Percentiles rank a stretch among this genome's conserved stretches.
phyloP scores from a whole-genome alignment of 2,113 vertebrate species.

The Apteryx mantelli region DNA sequence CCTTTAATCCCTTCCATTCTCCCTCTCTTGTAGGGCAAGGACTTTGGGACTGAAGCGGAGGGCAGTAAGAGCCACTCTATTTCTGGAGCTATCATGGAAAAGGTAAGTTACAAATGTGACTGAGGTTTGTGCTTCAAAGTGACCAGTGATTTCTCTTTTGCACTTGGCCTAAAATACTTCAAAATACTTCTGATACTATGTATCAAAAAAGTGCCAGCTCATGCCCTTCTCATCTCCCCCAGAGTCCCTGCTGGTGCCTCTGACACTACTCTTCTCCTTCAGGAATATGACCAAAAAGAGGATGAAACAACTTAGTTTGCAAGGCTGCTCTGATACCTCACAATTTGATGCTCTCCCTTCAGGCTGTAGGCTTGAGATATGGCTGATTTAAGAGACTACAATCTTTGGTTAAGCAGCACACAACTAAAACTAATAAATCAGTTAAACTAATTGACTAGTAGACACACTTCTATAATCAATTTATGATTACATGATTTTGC shows the following conservation, averaged over 20 bases:
- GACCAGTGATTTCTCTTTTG: not conserved
- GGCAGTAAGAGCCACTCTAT: not conserved
- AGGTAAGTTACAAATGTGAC: slow-evolving; percentile 1
- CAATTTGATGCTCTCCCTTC: not conserved
- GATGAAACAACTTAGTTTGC: not conserved
- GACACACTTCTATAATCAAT: not conserved
- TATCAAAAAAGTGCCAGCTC: not conserved
- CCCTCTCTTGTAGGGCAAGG: not conserved
- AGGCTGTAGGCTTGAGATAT: not conserved
- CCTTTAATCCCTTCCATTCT: not conserved
- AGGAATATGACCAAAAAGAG: not conserved
- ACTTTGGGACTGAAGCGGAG: not conserved
- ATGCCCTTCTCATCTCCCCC: not conserved
- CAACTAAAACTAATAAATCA: not conserved
- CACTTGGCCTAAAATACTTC: not conserved
- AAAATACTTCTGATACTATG: not conserved
- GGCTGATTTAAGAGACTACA: not conserved
- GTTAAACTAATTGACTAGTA: not conserved
- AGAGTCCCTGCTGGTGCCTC: not conserved
- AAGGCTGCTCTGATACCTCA: not conserved
- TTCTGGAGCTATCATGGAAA: slow-evolving; percentile 43
- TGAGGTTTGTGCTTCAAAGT: not conserved
- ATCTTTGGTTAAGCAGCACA: not conserved
- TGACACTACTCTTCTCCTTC: not conserved
- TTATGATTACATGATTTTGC: not conserved